These are phyloP conservation scores for Pterocles gutturalis DNA, from an alignment of 2,113 vertebrate species.

Conservation along the genomic window DNA sequence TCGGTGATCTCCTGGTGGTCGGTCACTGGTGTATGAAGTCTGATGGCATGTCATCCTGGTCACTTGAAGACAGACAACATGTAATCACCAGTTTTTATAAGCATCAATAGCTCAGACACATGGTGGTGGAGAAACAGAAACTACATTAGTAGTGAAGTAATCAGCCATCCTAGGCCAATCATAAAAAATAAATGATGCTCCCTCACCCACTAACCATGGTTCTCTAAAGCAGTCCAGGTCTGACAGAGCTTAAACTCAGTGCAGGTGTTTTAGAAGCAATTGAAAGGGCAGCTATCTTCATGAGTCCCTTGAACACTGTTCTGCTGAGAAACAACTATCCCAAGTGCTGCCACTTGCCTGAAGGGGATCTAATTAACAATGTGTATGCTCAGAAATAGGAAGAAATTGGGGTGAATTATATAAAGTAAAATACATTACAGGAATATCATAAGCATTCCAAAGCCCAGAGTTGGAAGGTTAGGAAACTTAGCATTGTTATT, in stretches of 20 bases:
- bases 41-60: too few relatives aligned
- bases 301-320: not conserved
- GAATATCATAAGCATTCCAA: not conserved
- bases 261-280: not conserved
- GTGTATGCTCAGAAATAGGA: not conserved
- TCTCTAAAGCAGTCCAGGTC: not conserved
- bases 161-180: not conserved
- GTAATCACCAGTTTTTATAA: not conserved
- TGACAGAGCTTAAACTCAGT: not conserved
- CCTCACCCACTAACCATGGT: not conserved
- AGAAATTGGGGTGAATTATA: not conserved
- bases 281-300: not conserved
- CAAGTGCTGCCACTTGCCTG: not conserved
- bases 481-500: not conserved
- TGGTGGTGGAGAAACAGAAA: not conserved
- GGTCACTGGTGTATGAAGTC: fast-evolving
- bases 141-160: not conserved
- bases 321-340: not conserved
- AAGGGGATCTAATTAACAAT: not conserved
- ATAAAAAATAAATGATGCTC: not conserved
- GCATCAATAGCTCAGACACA: not conserved
- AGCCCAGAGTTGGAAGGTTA: not conserved
- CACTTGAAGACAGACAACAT: not conserved
- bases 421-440: not conserved
- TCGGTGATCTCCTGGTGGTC: fast-evolving